Conservation (phyloP, 2,113 vertebrate genomes). For the Corythornis cristatus region DNA sequence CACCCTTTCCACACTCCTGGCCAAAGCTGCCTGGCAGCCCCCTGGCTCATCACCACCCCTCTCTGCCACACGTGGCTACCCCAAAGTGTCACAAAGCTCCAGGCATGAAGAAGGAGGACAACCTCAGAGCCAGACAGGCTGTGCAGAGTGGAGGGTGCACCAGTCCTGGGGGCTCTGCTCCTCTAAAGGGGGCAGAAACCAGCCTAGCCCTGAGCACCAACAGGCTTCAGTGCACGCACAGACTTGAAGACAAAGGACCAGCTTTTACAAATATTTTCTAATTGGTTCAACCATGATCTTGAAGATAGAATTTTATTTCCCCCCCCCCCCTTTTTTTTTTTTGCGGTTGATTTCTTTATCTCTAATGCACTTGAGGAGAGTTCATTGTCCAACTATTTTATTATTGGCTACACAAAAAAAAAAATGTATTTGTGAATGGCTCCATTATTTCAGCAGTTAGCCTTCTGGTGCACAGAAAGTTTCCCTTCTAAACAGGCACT, state of each 20-base stretch:
- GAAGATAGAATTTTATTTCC: conserved; percentile 36
- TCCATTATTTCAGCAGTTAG: conserved; percentile 67
- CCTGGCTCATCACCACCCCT: not conserved
- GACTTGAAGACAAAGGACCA: conserved; percentile 8
- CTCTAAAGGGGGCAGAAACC: not conserved
- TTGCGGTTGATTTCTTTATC: conserved; percentile 17
- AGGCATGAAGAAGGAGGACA: not conserved
- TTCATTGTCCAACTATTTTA: conserved; percentile 67
- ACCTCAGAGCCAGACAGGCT: not conserved
- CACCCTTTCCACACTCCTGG: not conserved
- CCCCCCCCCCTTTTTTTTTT: not conserved
- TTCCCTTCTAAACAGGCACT: conserved; percentile 64
- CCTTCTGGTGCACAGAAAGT: conserved; percentile 67
- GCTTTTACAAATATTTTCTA: conserved; percentile 64
- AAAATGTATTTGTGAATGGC: conserved; percentile 71
- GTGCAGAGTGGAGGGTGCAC: rapidly evolving
- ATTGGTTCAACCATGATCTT: conserved; percentile 30
- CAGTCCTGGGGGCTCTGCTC: not conserved
- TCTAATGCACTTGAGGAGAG: conserved; percentile 47
- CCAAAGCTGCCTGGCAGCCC: not conserved
- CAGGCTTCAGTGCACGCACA: not conserved
- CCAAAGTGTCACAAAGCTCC: rapidly evolving
- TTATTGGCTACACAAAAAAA: conserved; percentile 64
- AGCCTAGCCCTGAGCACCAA: not conserved
- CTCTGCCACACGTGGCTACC: rapidly evolving